A percentile compares a stretch with the other conserved stretches of the same genome.
phyloP scores from a whole-genome alignment of 2,888 invertebrate genomes.

The Caenorhabditis drosophilae region DNA sequence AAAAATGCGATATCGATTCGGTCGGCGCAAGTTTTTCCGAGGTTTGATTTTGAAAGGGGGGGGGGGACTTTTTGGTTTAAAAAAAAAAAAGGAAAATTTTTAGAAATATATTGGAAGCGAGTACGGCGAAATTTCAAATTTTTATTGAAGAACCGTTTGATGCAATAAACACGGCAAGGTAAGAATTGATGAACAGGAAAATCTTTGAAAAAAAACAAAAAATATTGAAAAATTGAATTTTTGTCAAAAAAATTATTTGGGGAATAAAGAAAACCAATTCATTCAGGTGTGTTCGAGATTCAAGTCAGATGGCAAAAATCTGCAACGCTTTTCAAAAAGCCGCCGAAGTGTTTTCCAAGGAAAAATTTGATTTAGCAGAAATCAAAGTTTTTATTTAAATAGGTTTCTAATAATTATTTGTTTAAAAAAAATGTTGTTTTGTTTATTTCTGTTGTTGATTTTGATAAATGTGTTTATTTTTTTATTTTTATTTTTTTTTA shows the following conservation, averaged over 20 bases:
- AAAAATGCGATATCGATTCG: slow-evolving; percentile 55
- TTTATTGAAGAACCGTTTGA: slow-evolving; percentile 68
- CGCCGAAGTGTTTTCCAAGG: background rate
- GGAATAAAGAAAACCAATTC: too few relatives aligned
- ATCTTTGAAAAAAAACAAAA: background rate
- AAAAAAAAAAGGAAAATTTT: slow-evolving; percentile 1
- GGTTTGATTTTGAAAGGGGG: background rate
- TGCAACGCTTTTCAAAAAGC: background rate
- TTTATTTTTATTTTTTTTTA: background rate
- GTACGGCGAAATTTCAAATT: slow-evolving; percentile 38
- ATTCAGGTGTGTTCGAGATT: slow-evolving; percentile 3
- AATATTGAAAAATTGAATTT: background rate
- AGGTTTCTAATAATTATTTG: background rate
- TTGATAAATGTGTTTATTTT: background rate
- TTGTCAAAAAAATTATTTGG: too few relatives aligned
- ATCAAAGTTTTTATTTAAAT: background rate
- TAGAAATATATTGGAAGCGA: slow-evolving; percentile 24
- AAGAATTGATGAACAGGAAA: background rate
- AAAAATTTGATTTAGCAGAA: background rate
- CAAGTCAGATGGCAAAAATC: background rate
- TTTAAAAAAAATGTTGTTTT: background rate
- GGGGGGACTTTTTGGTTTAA: too few relatives aligned
- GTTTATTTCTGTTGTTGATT: background rate
- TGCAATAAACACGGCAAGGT: slow-evolving; percentile 60
- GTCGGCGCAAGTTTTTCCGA: slow-evolving; percentile 16